Evolutionary conservation across 2,113 vertebrate species (phyloP).

Genomic region (Rostratula benghalensis): DNA sequence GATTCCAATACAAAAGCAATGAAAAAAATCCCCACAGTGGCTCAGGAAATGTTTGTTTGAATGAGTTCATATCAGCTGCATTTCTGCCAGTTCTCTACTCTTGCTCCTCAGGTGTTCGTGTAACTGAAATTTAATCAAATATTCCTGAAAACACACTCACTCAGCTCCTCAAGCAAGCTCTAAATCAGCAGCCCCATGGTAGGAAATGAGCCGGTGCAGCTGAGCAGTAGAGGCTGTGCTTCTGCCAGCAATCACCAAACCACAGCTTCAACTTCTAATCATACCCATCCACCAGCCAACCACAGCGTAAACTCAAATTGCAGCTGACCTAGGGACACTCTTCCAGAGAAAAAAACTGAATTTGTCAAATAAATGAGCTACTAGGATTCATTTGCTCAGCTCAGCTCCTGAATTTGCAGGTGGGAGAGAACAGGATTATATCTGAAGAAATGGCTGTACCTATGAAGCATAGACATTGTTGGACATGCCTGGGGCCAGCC

Average conservation of each 20-base stretch:
- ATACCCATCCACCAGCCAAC: neutral
- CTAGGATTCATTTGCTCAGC: neutral
- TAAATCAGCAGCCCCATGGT: neutral
- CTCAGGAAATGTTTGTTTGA: neutral
- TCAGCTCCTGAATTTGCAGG: fast-evolving
- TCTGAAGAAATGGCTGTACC: fast-evolving
- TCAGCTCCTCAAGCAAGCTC: neutral
- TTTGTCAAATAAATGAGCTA: neutral
- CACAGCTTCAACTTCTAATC: neutral
- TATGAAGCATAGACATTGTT: fast-evolving
- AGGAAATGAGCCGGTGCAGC: neutral
- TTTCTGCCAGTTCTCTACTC: neutral
- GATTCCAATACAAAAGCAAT: neutral
- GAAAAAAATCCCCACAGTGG: neutral
- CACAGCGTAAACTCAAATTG: fast-evolving
- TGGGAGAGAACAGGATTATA: neutral
- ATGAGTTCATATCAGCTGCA: neutral
- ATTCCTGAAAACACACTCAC: neutral
- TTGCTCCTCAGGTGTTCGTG: neutral
- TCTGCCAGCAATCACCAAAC: neutral
- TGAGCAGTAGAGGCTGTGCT: neutral
- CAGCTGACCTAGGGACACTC: neutral
- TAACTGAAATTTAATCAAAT: neutral
- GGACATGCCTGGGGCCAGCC: neutral
- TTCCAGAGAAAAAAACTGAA: fast-evolving